Percentiles rank a stretch among this genome's conserved stretches.
Conservation (phyloP, 2,113 vertebrate species). For the Bubalus kerabau region DNA sequence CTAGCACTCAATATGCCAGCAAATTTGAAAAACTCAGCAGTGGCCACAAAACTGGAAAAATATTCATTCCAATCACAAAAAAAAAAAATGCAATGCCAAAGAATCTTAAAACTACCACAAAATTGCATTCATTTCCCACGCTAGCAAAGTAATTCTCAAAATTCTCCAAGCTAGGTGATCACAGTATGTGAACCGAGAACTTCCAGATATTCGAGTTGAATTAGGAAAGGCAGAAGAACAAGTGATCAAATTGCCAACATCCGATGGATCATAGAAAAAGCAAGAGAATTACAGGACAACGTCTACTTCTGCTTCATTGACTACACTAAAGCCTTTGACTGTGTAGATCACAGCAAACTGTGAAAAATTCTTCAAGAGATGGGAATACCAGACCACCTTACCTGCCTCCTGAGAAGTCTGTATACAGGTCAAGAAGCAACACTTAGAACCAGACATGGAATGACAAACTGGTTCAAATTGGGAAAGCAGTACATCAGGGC, state of each 20-base stretch:
- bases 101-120: background rate
- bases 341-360: background rate
- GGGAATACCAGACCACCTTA: background rate
- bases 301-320: background rate
- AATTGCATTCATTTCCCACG: background rate
- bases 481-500: background rate
- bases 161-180: background rate
- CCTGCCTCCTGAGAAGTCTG: background rate
- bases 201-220: background rate
- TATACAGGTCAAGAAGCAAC: background rate
- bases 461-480: background rate
- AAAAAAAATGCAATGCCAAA: background rate
- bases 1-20: background rate
- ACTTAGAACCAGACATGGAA: background rate
- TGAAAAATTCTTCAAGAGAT: background rate
- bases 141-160: background rate
- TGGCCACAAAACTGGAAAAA: background rate
- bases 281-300: background rate
- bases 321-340: background rate
- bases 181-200: background rate
- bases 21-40: background rate
- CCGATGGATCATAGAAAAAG: background rate
- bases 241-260: background rate
- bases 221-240: background rate
- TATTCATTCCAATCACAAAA: background rate